Conservation (phyloP, 2,113 vertebrate species). For the Alligator sinensis region DNA sequence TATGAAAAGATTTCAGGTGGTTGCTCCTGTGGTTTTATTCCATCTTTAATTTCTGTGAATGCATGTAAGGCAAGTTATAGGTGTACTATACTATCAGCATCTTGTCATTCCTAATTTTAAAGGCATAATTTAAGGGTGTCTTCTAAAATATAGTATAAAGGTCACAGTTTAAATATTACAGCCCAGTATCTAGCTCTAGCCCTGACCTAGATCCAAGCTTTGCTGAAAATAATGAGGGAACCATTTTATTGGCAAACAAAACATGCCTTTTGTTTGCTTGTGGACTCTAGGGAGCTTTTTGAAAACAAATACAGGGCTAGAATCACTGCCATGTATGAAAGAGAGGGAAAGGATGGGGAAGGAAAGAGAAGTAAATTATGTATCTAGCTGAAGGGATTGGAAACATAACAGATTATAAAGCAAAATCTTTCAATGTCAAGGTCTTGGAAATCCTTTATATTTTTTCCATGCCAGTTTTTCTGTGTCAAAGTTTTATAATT, state of each 20-base stretch:
- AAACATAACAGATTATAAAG: background rate
- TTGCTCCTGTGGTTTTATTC: background rate
- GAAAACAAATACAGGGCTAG: background rate
- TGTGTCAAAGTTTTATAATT: background rate
- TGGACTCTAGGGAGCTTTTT: background rate
- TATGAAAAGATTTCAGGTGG: background rate
- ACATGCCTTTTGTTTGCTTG: background rate
- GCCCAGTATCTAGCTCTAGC: background rate
- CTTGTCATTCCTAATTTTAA: background rate
- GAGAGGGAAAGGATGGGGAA: background rate
- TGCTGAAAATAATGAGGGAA: background rate
- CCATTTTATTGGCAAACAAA: background rate
- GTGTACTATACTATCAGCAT: background rate
- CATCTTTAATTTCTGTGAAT: background rate
- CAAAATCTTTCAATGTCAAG: background rate
- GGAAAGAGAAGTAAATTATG: background rate
- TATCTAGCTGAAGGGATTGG: background rate
- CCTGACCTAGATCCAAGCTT: background rate
- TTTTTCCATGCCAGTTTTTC: background rate
- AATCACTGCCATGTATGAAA: background rate
- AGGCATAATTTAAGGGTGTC: background rate
- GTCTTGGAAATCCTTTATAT: background rate
- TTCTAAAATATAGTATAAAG: background rate
- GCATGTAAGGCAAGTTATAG: background rate
- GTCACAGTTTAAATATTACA: constrained; percentile 5